A percentile compares a stretch with the other conserved stretches of the same genome.
Evolutionary conservation across 2,797 vertebrate genomes (phyloP).

Genomic region (Falco cherrug): DNA sequence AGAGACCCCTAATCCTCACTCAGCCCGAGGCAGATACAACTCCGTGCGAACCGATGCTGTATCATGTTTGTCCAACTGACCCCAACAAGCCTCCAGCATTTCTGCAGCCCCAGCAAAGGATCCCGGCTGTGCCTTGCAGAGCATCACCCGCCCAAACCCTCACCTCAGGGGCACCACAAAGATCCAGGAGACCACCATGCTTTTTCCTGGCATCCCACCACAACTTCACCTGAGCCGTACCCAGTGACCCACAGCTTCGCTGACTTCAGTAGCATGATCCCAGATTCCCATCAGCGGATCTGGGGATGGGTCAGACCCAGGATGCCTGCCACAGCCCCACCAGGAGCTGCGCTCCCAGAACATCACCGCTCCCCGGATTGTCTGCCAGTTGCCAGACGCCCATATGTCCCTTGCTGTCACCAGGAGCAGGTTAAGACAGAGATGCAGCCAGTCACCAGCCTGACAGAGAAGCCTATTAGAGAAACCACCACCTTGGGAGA

Average conservation of each 20-base stretch:
- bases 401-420: background rate
- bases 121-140: background rate
- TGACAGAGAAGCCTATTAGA: background rate
- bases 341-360: background rate
- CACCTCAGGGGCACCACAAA: background rate
- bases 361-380: rapidly evolving
- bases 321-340: background rate
- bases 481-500: background rate
- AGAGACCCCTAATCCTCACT: background rate
- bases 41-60: rapidly evolving
- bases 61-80: background rate
- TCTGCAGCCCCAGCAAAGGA: background rate
- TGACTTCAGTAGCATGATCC: background rate
- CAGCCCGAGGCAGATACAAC: background rate
- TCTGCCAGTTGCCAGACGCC: background rate
- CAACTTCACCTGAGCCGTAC: rapidly evolving
- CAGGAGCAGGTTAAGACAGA: background rate
- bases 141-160: background rate
- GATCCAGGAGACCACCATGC: background rate
- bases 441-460: background rate
- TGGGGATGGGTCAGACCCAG: background rate
- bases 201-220: background rate
- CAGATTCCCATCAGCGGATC: rapidly evolving
- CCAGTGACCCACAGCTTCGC: background rate
- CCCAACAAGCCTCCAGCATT: background rate